Percentiles rank a stretch among this genome's conserved stretches.
Evolutionary conservation across 2,113 vertebrate genomes (phyloP).

Genomic region (Oceanodroma tethys): DNA sequence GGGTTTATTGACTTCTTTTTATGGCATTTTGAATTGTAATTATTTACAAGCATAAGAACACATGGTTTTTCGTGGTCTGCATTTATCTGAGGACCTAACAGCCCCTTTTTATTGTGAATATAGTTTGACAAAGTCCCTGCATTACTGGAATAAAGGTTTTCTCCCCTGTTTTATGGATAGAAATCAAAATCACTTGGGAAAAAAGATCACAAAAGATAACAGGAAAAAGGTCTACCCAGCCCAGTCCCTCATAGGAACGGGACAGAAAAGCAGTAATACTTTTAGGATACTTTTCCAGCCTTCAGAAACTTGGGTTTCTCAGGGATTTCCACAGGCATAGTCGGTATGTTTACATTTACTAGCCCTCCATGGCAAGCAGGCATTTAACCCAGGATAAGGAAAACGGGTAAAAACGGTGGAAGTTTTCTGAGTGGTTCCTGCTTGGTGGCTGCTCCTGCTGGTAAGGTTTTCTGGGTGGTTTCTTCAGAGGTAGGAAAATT

Average conservation of each 20-base stretch:
- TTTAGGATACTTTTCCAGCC: background rate
- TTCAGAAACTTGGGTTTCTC: background rate
- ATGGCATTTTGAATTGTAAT: constrained; percentile 29
- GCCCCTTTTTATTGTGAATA: background rate
- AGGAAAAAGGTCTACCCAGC: background rate
- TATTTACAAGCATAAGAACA: constrained; percentile 30
- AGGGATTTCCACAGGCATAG: background rate
- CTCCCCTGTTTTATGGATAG: background rate
- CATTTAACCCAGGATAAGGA: background rate
- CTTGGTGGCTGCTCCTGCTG: background rate
- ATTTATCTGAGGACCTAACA: background rate
- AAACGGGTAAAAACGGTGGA: background rate
- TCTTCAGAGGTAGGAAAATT: background rate
- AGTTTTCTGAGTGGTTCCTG: background rate
- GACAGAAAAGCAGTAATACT: background rate
- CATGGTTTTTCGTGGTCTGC: background rate
- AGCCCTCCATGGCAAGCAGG: background rate
- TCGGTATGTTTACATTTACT: background rate
- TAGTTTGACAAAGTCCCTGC: background rate
- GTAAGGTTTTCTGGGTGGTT: background rate
- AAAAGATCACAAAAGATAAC: background rate
- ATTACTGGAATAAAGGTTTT: background rate
- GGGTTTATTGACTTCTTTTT: constrained; percentile 28
- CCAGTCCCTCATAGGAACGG: background rate
- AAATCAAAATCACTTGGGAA: background rate